Conservation (phyloP, 2,797 vertebrate species). For the Schizopygopsis malacanthus region DNA sequence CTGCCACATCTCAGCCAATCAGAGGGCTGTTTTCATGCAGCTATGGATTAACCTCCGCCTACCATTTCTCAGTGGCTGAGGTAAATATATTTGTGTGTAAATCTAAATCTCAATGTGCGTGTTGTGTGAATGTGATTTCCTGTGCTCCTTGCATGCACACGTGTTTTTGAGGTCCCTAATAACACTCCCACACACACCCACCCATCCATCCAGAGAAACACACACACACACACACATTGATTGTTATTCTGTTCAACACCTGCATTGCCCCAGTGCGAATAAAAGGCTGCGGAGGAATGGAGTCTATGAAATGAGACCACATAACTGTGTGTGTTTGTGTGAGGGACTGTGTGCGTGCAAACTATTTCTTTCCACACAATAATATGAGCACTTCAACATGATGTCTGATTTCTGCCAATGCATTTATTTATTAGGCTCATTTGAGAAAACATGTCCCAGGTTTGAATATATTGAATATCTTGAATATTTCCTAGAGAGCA, state of each 20-base stretch:
- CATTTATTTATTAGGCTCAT: not conserved
- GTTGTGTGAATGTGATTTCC: not conserved
- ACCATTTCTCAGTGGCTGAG: slow-evolving; percentile 25
- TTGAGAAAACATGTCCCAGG: not conserved
- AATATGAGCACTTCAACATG: slow-evolving; percentile 3
- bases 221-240: slow-evolving; percentile 26
- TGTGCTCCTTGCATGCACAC: slow-evolving; percentile 1
- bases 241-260: slow-evolving; percentile 56
- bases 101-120: slow-evolving; percentile 26
- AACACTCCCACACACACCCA: not conserved
- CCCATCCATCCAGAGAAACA: not conserved
- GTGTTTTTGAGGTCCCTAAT: not conserved
- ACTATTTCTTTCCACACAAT: not conserved
- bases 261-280: slow-evolving; percentile 39
- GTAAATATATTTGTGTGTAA: slow-evolving; percentile 34
- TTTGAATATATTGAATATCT: not conserved
- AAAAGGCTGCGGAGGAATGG: slow-evolving; percentile 41
- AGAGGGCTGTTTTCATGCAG: slow-evolving; percentile 34
- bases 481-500: not conserved
- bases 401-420: not conserved
- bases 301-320: slow-evolving; percentile 47
- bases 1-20: slow-evolving; percentile 40
- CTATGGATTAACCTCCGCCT: slow-evolving; percentile 49
- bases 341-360: not conserved
- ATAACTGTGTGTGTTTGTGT: not conserved